Conservation (phyloP, 2,797 vertebrate species). For the Spheniscus humboldti region DNA sequence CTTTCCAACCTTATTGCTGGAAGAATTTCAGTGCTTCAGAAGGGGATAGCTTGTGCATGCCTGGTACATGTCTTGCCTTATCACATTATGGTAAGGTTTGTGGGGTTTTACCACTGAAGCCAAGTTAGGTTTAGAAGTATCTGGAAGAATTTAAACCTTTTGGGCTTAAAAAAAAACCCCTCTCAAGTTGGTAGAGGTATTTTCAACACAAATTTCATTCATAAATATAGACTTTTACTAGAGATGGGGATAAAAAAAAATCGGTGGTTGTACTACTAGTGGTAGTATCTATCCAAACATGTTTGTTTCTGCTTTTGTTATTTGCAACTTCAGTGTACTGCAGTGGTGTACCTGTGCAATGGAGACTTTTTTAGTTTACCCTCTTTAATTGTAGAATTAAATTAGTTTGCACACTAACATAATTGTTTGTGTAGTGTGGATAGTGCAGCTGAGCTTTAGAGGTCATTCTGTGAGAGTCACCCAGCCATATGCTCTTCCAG, state of each 20-base stretch:
- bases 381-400: not conserved
- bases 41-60: not conserved
- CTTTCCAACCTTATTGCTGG: not conserved
- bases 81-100: not conserved
- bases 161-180: not conserved
- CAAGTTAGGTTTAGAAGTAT: not conserved
- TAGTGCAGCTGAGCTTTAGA: not conserved
- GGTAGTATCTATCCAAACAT: not conserved
- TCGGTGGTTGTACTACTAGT: not conserved
- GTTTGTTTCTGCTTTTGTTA: not conserved
- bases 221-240: not conserved
- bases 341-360: not conserved
- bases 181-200: not conserved
- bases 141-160: not conserved
- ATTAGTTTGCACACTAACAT: not conserved
- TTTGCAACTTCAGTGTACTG: not conserved
- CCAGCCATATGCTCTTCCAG: slow-evolving; percentile 7
- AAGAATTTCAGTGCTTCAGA: not conserved
- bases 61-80: not conserved
- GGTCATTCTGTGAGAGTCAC: not conserved
- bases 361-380: not conserved
- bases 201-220: not conserved
- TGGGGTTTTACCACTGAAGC: not conserved
- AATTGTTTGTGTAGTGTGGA: not conserved
- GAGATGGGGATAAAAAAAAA: not conserved